phyloP scores from a whole-genome alignment of 2,888 invertebrate genomes.

The Nephrocerus scutellatus region DNA sequence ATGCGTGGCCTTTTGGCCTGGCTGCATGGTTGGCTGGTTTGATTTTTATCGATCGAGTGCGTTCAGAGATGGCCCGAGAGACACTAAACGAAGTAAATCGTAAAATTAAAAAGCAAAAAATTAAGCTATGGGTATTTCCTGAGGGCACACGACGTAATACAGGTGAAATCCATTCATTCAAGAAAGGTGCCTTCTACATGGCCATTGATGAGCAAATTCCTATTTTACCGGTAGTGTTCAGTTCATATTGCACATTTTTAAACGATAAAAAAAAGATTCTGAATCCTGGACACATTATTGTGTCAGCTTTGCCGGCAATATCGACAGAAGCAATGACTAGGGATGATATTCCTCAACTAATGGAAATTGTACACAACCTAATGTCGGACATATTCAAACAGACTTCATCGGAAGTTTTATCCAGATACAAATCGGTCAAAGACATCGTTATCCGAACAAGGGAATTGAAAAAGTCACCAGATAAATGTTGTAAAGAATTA shows the following conservation, averaged over 20 bases:
- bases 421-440: conserved; percentile 32
- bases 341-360: conserved; percentile 62
- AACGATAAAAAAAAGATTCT: conserved; percentile 65
- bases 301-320: conserved; percentile 71
- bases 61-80: conserved; percentile 67
- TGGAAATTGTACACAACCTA: conserved; percentile 58
- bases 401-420: conserved; percentile 56
- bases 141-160: conserved; percentile 87
- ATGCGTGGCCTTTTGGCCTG: conserved; percentile 79
- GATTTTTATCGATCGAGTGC: conserved; percentile 80
- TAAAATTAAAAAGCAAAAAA: conserved; percentile 63
- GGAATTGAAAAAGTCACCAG: too few species aligned
- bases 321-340: conserved; percentile 65
- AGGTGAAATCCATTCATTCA: conserved; percentile 83
- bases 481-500: too few species aligned
- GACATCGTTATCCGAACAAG: too few species aligned
- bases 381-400: conserved; percentile 66
- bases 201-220: conserved; percentile 85
- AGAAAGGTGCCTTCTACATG: conserved; percentile 94
- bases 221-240: conserved; percentile 83
- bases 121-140: conserved; percentile 87
- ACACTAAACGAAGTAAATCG: conserved; percentile 68
- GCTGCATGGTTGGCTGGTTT: conserved; percentile 83
- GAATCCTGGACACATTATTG: conserved; percentile 66
- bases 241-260: conserved; percentile 72